Evolutionary conservation across 2,888 invertebrate species (phyloP).

Genomic region (Thereva unica): DNA sequence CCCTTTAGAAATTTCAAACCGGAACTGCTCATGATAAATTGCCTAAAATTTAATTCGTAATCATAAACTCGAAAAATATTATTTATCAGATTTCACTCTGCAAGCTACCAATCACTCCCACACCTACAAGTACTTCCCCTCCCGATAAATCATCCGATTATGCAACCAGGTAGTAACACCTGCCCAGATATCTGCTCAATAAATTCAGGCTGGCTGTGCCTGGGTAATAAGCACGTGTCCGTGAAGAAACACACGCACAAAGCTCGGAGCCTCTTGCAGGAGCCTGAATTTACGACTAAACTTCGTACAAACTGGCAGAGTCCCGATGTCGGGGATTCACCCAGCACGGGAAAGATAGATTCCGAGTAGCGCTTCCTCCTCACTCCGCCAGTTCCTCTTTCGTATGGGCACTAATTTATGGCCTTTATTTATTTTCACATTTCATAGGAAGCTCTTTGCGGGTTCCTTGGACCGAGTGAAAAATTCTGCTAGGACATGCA

Average conservation of each 20-base stretch:
- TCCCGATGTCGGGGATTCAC: conserved; percentile 12
- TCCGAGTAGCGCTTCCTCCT: conserved; percentile 1
- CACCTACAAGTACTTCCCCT: conserved; percentile 6
- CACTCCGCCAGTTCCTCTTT: background rate
- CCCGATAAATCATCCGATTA: conserved; percentile 28
- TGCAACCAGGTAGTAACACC: conserved; percentile 29
- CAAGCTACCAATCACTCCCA: conserved; percentile 8
- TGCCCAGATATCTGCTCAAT: conserved; percentile 19
- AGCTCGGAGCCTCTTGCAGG: background rate
- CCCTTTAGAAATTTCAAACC: no score
- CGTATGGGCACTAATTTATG: conserved; percentile 19
- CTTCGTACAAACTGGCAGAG: conserved; percentile 2
- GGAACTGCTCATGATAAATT: no score
- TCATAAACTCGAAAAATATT: background rate
- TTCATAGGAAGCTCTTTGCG: conserved; percentile 29
- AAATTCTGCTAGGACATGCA: conserved; percentile 25
- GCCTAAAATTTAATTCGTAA: no score
- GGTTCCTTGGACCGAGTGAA: conserved; percentile 15
- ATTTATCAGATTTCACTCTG: conserved; percentile 1
- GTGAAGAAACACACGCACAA: conserved; percentile 27
- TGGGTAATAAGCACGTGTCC: conserved; percentile 31
- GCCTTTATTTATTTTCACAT: conserved; percentile 33
- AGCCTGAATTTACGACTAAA: conserved; percentile 20
- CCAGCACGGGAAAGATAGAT: conserved; percentile 19
- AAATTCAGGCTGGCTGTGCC: conserved; percentile 18